Evolutionary conservation across 2,888 invertebrate species (phyloP), one percentile per base, ranked within the genome.

Genomic region (Phania funesta): DNA sequence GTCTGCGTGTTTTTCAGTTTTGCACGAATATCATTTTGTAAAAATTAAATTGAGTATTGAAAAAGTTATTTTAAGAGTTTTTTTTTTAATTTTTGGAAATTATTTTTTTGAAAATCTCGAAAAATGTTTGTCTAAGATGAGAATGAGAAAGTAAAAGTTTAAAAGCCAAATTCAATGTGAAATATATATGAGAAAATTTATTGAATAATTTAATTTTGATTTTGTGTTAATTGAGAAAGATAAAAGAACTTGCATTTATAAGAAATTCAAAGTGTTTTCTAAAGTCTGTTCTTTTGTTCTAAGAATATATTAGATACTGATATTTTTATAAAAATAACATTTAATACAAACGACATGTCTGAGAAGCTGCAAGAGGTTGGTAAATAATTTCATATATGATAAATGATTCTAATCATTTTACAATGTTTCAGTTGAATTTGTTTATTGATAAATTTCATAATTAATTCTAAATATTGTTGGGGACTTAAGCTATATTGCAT

Each of bases 171-270:
- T 73, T 58, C n/a, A 65, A 50, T 67, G 58, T 71, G 29, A 70
- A 71, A 41, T 54, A 56, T n/a, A n/a, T 65, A 35, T 56, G 38
- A 20, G 50, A 58, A 75, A 58, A 26, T 48, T 38, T 35, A 44
- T 29, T 3, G 52, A 18, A 32, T n/a, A 64, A 60, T 35, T 35
- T 18, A 64, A 62, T 35, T 32, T 50, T 44, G 41, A 22, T 71
- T 56, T n/a, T 22, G 16, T 32, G 6, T 22, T 58, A n/a, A 16
- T 38, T 48, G 35, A 54, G 18, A 46, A 46, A 52, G n/a, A n/a
- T n/a, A n/a, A n/a, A n/a, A n/a, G n/a, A n/a, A n/a, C n/a, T 54
- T 77, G 76, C 81, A 81, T 81, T 81, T 81, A 81, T 13, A 70
- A 54, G n/a, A 46, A 48, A 20, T 22, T 52, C 3, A 60, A 62